These are phyloP conservation scores for Lutjanus erythropterus DNA, from an alignment of 2,113 vertebrate species.

Conservation along the genomic window DNA sequence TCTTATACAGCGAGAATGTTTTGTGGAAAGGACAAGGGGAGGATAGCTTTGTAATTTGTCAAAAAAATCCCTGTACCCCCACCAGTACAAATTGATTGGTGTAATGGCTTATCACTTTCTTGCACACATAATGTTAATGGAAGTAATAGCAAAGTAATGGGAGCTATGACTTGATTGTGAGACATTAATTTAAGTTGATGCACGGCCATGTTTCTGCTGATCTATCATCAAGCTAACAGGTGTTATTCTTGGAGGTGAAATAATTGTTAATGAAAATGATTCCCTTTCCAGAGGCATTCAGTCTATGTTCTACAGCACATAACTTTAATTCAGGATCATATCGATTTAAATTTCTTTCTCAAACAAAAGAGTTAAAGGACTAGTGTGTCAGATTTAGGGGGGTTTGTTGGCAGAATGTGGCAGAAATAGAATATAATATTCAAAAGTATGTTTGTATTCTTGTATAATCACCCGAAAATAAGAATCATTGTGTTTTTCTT, in stretches of 20 bases:
- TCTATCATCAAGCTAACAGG: conserved; percentile 17
- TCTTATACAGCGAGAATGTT: conserved; percentile 16
- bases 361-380: background rate
- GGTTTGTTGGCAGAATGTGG: too few relatives aligned
- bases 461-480: too few relatives aligned
- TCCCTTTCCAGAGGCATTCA: background rate
- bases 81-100: conserved; percentile 39
- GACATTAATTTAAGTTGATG: conserved; percentile 45
- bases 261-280: conserved; percentile 16
- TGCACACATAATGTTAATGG: conserved; percentile 46
- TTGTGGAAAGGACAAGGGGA: conserved; percentile 46
- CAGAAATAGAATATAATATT: too few relatives aligned
- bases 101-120: conserved; percentile 45
- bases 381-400: too few relatives aligned
- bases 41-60: conserved; percentile 41
- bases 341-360: background rate
- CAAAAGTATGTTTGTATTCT: too few relatives aligned
- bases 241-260: conserved; percentile 10
- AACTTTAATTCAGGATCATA: conserved; percentile 9
- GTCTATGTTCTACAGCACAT: conserved; percentile 16
- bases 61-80: background rate
- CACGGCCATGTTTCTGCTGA: conserved; percentile 30
- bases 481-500: too few relatives aligned
- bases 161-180: conserved; percentile 35
- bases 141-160: conserved; percentile 44